phyloP scores from a whole-genome alignment of 2,888 invertebrate species.

The Pheosia tremula region DNA sequence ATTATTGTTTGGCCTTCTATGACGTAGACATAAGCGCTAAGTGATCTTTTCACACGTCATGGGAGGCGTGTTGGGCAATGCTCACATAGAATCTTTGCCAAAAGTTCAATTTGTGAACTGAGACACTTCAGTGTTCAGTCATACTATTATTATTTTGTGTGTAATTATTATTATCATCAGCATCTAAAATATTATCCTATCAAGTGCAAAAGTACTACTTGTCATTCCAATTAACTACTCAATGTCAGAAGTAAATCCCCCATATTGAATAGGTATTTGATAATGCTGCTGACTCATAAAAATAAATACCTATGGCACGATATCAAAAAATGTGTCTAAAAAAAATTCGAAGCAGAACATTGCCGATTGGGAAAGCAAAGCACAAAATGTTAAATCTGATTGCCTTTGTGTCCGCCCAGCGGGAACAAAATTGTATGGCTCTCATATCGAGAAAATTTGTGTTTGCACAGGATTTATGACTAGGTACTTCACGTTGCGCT shows the following conservation, averaged over 20 bases:
- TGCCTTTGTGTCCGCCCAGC: constrained; percentile 27
- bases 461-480: constrained; percentile 8
- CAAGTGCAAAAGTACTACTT: constrained; percentile 3
- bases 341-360: constrained; percentile 44
- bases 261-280: not conserved
- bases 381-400: constrained; percentile 56
- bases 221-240: not conserved
- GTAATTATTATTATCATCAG: not conserved
- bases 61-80: constrained; percentile 62
- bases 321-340: constrained; percentile 37
- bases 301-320: constrained; percentile 15
- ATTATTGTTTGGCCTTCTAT: constrained; percentile 27
- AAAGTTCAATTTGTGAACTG: constrained; percentile 21
- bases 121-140: not conserved
- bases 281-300: not conserved
- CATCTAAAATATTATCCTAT: not conserved
- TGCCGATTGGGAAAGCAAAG: constrained; percentile 30
- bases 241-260: not conserved
- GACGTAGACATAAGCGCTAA: constrained; percentile 32
- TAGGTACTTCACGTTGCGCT: constrained; percentile 5
- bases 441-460: constrained; percentile 12
- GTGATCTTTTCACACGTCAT: constrained; percentile 46
- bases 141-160: no score
- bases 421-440: constrained; percentile 19
- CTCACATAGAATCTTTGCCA: constrained; percentile 54